Conservation (phyloP, 2,797 vertebrate genomes). For the Phoxinus dragarum region DNA sequence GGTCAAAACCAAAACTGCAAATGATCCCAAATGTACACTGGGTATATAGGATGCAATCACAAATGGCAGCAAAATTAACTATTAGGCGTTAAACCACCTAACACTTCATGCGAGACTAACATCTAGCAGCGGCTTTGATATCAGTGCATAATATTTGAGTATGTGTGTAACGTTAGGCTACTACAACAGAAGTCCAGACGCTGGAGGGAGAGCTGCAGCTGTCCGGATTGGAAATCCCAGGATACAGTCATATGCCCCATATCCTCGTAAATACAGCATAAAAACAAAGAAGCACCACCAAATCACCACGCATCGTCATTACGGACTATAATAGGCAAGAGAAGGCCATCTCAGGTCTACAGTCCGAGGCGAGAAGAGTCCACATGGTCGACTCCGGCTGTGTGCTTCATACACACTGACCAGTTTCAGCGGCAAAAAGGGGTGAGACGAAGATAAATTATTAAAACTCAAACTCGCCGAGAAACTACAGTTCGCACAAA, state of each 20-base stretch:
- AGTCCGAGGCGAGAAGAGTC: constrained; percentile 54
- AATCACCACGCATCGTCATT: constrained; percentile 44
- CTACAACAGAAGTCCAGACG: constrained; percentile 47
- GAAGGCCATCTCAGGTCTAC: constrained; percentile 66
- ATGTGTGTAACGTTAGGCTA: constrained; percentile 7
- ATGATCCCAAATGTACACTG: not conserved
- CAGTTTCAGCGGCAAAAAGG: constrained; percentile 5
- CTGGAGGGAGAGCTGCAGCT: constrained; percentile 48
- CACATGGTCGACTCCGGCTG: constrained; percentile 43
- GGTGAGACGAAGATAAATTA: not conserved
- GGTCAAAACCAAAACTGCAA: not conserved
- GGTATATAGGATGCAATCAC: not conserved
- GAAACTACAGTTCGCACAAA: constrained; percentile 40
- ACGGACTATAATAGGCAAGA: constrained; percentile 39
- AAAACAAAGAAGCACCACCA: constrained; percentile 22
- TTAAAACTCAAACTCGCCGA: constrained; percentile 14
- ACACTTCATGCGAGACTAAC: constrained; percentile 18
- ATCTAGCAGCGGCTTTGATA: constrained; percentile 16
- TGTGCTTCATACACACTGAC: not conserved
- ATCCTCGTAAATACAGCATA: constrained; percentile 50
- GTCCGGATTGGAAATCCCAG: constrained; percentile 65
- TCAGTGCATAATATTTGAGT: constrained; percentile 34
- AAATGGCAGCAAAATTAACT: not conserved
- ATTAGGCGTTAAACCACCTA: not conserved
- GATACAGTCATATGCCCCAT: constrained; percentile 72